Conservation (phyloP, 2,797 vertebrate species). For the Pristis pectinata region DNA sequence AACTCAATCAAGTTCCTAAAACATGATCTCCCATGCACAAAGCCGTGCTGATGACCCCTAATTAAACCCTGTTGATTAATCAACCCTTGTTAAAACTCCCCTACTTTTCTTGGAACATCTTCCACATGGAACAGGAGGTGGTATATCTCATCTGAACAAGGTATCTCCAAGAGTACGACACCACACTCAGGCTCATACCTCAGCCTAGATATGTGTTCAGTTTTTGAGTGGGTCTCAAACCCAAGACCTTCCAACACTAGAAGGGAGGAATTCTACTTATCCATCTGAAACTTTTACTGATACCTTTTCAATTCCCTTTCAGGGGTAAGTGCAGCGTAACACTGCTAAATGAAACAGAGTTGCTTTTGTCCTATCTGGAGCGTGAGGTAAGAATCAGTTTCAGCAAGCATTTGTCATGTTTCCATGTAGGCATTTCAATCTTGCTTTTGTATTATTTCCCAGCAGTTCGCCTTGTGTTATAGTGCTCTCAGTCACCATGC, state of each 20-base stretch:
- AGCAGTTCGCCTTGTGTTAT: not conserved
- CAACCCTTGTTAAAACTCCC: not conserved
- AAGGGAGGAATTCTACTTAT: not conserved
- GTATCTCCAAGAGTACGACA: not conserved
- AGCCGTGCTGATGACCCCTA: too few relatives aligned
- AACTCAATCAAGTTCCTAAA: too few relatives aligned
- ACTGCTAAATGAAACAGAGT: conserved; percentile 92
- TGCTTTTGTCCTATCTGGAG: conserved; percentile 92
- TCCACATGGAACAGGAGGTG: not conserved
- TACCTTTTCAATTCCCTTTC: conserved; percentile 46
- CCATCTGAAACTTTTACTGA: not conserved
- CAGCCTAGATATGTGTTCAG: not conserved
- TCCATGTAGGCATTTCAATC: not conserved
- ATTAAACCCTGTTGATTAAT: too few relatives aligned
- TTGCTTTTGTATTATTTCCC: not conserved
- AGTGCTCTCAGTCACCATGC: not conserved
- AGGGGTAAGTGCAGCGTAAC: conserved; percentile 98
- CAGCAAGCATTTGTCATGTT: not conserved
- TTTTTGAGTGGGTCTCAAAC: not conserved
- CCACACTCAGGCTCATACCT: not conserved
- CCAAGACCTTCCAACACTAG: not conserved
- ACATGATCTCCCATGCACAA: too few relatives aligned
- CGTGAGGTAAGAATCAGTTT: conserved; percentile 70
- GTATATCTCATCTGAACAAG: not conserved
- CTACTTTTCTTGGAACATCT: not conserved